Evolutionary conservation across 2,113 vertebrate species (phyloP), one percentile per base, ranked within the genome.

Genomic region (Nicator chloris): DNA sequence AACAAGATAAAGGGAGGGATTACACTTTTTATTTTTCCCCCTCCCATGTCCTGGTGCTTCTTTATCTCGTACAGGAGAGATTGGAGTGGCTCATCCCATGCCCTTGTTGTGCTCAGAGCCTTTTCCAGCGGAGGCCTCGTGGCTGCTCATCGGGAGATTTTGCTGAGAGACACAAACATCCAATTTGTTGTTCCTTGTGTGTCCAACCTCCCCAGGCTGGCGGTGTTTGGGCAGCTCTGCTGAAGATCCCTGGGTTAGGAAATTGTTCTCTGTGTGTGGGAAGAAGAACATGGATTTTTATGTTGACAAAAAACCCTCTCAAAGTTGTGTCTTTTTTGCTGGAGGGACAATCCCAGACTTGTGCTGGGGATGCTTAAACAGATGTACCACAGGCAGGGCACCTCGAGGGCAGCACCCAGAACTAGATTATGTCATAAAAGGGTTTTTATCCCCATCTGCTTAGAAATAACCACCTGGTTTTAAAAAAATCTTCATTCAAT

Each of bases 381-480:
- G 33, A 30, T 7, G 19, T 5, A 26, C 8, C 85, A 40, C 35
- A 70, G 57, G 15, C 45, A 4, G 8, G 23, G 13, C 16, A 37
- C 10, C 57, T 76, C 35, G 51, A 71, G 27, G 53, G 45, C 23
- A 72, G 24, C 30, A 56, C 4, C 18, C 13, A 54, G 27, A 76
- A 56, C 27, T 42, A 24, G 4, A 4, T 59, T 37, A 19, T 17
- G 6, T 21, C 26, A 28, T 33, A 47, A 51, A n/a, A 59, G 4
- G 6, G 1, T 26, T 17, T 39, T 7, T 33, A 7, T 9, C 0
- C 9, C 26, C 33, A 51, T 37, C 37, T 61, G 3, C 5, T 44
- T 51, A 44, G 22, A 21, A 60, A 37, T 60, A 49, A 47, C 18
- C 17, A 15, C 21, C 4, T 81, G 12, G 2, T 83, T 83, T 57